Conservation (phyloP, 2,888 invertebrate genomes). For the Drosophila quasianomalipes region DNA sequence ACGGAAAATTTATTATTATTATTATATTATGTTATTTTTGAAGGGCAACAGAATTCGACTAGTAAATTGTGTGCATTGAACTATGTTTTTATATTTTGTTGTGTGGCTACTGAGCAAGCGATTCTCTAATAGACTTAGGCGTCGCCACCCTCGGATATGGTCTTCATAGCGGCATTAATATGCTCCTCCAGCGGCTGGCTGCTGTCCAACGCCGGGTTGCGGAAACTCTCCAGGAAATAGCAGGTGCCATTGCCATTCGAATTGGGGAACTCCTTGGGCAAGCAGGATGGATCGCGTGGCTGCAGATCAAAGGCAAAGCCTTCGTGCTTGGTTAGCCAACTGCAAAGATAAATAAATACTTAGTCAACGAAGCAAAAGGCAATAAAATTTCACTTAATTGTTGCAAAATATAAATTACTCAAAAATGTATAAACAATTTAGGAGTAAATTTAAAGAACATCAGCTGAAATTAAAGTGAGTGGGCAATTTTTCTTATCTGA, state of each 20-base stretch:
- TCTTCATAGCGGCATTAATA: constrained; percentile 84
- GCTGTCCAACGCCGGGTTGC: constrained; percentile 89
- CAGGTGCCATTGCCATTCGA: constrained; percentile 91
- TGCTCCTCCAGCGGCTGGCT: constrained; percentile 86
- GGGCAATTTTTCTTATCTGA: background rate
- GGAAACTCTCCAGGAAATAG: constrained; percentile 93
- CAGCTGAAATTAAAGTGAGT: background rate
- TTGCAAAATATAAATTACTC: background rate
- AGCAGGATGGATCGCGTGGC: constrained; percentile 90
- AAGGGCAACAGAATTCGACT: constrained; percentile 62
- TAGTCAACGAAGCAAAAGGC: background rate
- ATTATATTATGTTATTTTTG: background rate
- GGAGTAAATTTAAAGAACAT: background rate
- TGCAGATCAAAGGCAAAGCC: constrained; percentile 91
- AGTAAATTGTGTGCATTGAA: constrained; percentile 73
- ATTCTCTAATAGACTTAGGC: constrained; percentile 54
- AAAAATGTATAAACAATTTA: background rate
- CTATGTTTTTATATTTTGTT: constrained; percentile 33
- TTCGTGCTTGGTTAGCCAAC: constrained; percentile 91
- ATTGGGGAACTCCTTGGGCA: constrained; percentile 94
- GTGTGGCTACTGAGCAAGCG: constrained; percentile 63
- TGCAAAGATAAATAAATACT: constrained; percentile 82
- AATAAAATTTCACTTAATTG: background rate
- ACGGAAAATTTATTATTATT: constrained; percentile 64
- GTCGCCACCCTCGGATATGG: constrained; percentile 77